phyloP scores from a whole-genome alignment of 2,888 invertebrate species.

The Lasius fuliginosus region DNA sequence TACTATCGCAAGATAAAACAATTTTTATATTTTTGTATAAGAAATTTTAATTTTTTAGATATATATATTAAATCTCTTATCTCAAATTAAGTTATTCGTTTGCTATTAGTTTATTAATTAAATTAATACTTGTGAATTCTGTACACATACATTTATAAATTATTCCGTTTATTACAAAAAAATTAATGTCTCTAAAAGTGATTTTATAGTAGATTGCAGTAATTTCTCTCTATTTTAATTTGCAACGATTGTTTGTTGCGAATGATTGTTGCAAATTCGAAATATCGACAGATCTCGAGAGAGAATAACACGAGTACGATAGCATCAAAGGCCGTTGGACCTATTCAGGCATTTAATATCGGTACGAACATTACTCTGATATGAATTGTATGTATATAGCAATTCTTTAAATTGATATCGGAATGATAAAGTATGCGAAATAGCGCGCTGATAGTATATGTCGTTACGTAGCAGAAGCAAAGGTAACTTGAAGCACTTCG shows the following conservation, averaged over 20 bases:
- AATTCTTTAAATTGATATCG: constrained; percentile 21
- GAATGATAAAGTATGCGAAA: neutral
- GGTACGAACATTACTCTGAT: constrained; percentile 9
- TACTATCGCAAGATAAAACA: neutral
- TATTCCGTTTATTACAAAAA: neutral
- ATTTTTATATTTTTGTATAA: neutral
- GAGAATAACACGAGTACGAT: neutral
- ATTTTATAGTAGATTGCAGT: neutral
- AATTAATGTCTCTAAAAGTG: constrained; percentile 2
- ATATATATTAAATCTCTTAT: neutral
- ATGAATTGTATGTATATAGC: neutral
- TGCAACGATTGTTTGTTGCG: neutral
- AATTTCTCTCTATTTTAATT: neutral
- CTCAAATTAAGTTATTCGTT: neutral
- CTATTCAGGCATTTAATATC: constrained; percentile 25
- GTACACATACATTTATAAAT: neutral
- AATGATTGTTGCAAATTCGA: neutral
- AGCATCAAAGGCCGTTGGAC: neutral
- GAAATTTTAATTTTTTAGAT: neutral
- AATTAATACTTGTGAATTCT: neutral
- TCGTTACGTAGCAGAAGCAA: no score
- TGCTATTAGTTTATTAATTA: neutral
- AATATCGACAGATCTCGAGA: neutral
- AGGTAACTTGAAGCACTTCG: neutral
- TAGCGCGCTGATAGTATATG: no score